A percentile compares a stretch with the other conserved stretches of the same genome.
These are phyloP conservation scores for Trachelipus rathkii DNA, from an alignment of 1,140 invertebrate genomes.

Conservation along the genomic window DNA sequence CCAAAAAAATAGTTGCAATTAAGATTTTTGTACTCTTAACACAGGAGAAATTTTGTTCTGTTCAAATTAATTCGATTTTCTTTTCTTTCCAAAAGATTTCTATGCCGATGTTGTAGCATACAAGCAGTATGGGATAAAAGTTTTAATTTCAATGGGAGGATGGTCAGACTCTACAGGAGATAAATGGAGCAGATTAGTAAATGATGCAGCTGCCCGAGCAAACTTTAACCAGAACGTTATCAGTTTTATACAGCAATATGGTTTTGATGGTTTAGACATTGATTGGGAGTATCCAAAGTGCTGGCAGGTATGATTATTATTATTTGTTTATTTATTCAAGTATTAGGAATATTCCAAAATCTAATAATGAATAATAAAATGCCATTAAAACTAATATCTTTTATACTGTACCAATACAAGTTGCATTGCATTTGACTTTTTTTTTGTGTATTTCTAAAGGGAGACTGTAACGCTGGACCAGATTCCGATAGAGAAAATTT, in stretches of 20 bases:
- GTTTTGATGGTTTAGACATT: constrained; percentile 80
- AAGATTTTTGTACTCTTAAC: no score
- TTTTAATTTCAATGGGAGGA: constrained; percentile 75
- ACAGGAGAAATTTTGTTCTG: no score
- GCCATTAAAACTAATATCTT: not conserved
- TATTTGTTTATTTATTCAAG: not conserved
- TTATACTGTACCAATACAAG: no score
- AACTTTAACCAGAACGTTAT: constrained; percentile 70
- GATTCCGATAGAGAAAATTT: constrained; percentile 68
- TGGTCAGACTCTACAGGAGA: constrained; percentile 85
- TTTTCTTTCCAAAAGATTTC: constrained; percentile 58
- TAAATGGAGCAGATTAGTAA: constrained; percentile 77
- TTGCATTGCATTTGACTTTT: not conserved
- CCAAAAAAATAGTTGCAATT: no score
- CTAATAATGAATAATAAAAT: not conserved
- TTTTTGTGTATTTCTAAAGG: constrained; percentile 21
- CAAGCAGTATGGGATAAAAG: constrained; percentile 74
- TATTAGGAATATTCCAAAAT: not conserved
- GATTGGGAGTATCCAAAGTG: constrained; percentile 91
- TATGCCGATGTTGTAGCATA: constrained; percentile 75
- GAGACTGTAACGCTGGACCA: constrained; percentile 64
- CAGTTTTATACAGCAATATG: constrained; percentile 71
- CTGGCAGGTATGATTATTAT: constrained; percentile 65
- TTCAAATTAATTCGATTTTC: no score
- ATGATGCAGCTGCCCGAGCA: constrained; percentile 63